phyloP scores from a whole-genome alignment of 2,888 invertebrate genomes.

The Apantesis nais region DNA sequence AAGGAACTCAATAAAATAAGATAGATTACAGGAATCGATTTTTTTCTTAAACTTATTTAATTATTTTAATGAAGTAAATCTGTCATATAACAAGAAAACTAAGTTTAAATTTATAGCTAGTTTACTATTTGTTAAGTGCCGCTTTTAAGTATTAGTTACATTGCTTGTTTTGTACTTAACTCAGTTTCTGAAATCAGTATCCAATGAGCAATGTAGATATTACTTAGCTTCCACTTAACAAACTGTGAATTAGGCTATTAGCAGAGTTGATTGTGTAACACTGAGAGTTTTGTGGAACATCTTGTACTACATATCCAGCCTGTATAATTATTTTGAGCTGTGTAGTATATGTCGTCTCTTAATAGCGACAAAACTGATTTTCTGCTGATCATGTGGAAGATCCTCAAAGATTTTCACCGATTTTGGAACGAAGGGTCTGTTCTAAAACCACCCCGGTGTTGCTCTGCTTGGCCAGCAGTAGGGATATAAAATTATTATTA shows the following conservation, averaged over 20 bases:
- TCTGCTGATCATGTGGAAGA: too few species aligned
- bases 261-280: neutral
- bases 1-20: neutral
- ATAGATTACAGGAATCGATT: slow-evolving; percentile 8
- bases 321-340: too few species aligned
- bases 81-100: neutral
- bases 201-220: neutral
- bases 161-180: neutral
- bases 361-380: too few species aligned
- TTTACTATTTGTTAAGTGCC: neutral
- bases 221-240: neutral
- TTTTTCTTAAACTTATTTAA: neutral
- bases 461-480: too few species aligned
- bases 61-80: neutral
- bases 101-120: neutral
- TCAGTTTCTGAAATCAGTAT: neutral
- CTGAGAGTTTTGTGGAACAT: neutral
- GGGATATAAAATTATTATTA: too few species aligned
- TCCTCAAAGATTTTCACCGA: too few species aligned
- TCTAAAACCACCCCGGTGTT: too few species aligned
- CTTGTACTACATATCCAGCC: slow-evolving; percentile 3
- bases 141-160: neutral
- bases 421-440: too few species aligned
- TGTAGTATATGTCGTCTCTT: too few species aligned
- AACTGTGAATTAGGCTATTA: neutral